Evolutionary conservation across 2,113 vertebrate species (phyloP).

Genomic region (Macquaria ambigua): DNA sequence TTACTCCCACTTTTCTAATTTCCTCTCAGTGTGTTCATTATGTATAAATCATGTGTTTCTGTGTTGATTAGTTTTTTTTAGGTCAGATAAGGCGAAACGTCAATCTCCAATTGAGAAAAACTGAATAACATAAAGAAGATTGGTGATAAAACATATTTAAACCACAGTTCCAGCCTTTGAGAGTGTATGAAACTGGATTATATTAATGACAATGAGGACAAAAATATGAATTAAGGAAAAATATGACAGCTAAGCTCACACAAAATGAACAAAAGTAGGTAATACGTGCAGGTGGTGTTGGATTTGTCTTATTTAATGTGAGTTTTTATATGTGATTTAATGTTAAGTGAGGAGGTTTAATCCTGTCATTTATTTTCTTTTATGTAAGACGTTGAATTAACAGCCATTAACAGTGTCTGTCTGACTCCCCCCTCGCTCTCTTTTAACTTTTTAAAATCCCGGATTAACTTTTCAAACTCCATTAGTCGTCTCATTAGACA

Average conservation of each 20-base stretch:
- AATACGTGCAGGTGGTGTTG: background rate
- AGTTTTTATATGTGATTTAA: background rate
- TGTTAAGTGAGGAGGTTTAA: constrained; percentile 11
- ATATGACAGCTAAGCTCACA: background rate
- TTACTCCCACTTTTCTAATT: background rate
- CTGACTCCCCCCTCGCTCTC: background rate
- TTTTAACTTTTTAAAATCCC: constrained; percentile 27
- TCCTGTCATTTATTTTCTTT: constrained; percentile 11
- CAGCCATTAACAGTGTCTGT: background rate
- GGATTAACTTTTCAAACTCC: constrained; percentile 37
- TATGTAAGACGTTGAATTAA: constrained; percentile 16
- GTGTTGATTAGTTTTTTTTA: background rate
- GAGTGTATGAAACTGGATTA: background rate
- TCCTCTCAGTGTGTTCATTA: background rate
- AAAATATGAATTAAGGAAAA: background rate
- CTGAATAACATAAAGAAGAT: background rate
- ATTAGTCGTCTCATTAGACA: constrained; percentile 11
- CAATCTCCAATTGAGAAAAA: background rate
- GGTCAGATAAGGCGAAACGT: background rate
- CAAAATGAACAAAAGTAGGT: background rate
- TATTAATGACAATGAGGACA: background rate
- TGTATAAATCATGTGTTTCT: background rate
- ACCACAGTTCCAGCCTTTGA: background rate
- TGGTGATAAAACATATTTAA: background rate
- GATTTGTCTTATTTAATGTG: background rate